Percentiles rank a stretch among this genome's conserved stretches.
These are phyloP conservation scores for Gymnodraco acuticeps DNA, from an alignment of 2,797 vertebrate species.

Conservation along the genomic window DNA sequence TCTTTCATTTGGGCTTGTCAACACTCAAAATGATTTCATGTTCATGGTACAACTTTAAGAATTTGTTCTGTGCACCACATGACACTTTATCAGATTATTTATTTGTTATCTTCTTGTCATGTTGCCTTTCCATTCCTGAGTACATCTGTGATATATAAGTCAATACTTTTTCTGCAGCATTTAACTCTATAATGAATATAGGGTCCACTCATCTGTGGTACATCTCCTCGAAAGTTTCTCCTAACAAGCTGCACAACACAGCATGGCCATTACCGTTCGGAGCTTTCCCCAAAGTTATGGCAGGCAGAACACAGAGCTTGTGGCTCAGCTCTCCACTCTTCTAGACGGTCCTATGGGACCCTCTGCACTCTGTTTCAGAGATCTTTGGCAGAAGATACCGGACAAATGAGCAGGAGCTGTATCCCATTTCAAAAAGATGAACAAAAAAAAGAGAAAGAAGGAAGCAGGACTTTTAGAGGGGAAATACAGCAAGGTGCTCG, in stretches of 20 bases:
- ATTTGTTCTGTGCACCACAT: not conserved
- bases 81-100: not conserved
- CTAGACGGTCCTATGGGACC: conserved; percentile 56
- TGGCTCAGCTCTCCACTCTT: conserved; percentile 50
- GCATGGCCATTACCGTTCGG: conserved; percentile 49
- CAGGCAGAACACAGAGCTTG: conserved; percentile 63
- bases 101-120: not conserved
- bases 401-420: conserved; percentile 69
- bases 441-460: conserved; percentile 2
- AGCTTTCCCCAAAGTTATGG: conserved; percentile 49
- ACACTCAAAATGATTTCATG: not conserved
- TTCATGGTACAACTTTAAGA: not conserved
- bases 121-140: not conserved
- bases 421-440: conserved; percentile 59
- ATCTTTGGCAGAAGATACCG: conserved; percentile 61
- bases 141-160: not conserved
- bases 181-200: conserved; percentile 31
- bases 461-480: conserved; percentile 30
- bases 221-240: conserved; percentile 11
- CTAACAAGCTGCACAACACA: conserved; percentile 41
- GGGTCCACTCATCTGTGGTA: conserved; percentile 13
- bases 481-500: conserved; percentile 1
- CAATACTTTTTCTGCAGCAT: not conserved
- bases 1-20: not conserved
- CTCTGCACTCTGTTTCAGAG: conserved; percentile 55